Evolutionary conservation across 1,140 invertebrate genomes (phyloP).

Genomic region (Tetragnatha versicolor): DNA sequence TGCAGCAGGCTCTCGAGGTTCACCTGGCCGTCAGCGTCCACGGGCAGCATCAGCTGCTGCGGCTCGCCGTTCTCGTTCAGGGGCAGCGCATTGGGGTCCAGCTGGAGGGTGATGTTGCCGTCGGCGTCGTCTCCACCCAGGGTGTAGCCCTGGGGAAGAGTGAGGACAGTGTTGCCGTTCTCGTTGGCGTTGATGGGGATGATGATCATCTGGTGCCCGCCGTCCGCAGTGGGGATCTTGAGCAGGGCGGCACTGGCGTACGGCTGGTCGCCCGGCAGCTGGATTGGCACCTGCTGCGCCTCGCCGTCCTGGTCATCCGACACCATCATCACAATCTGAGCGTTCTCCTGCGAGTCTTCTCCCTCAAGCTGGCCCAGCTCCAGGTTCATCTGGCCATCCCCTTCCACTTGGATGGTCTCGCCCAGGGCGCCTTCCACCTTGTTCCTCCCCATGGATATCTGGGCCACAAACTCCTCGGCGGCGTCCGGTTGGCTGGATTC

Average conservation of each 20-base stretch:
- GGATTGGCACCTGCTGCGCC: conserved; percentile 24
- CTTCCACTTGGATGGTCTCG: conserved; percentile 6
- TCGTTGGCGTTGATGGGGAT: conserved; percentile 53
- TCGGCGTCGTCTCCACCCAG: conserved; percentile 31
- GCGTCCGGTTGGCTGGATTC: conserved; percentile 20
- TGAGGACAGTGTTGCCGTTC: conserved; percentile 46
- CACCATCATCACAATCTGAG: conserved; percentile 55
- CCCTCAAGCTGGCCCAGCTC: conserved; percentile 30
- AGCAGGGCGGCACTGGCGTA: conserved; percentile 46
- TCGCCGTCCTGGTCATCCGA: conserved; percentile 34
- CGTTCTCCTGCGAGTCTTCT: conserved; percentile 38
- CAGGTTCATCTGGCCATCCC: background rate
- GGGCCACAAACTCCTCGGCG: conserved; percentile 38
- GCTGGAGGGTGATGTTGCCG: conserved; percentile 47
- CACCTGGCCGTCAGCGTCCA: conserved; percentile 47
- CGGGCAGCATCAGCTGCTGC: conserved; percentile 41
- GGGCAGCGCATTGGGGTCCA: conserved; percentile 24
- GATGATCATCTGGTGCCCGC: conserved; percentile 46
- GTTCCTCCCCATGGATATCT: conserved; percentile 24
- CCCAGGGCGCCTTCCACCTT: background rate
- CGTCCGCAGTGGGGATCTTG: conserved; percentile 54
- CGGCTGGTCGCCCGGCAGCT: conserved; percentile 45
- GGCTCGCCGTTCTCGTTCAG: conserved; percentile 34
- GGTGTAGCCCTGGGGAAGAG: conserved; percentile 50
- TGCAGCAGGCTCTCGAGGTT: conserved; percentile 44